Percentiles rank a stretch among this genome's conserved stretches.
Evolutionary conservation across 37 sponge, comb jelly and placozoan species (phyloP).

Genomic region (Cladorhizidae sp.): DNA sequence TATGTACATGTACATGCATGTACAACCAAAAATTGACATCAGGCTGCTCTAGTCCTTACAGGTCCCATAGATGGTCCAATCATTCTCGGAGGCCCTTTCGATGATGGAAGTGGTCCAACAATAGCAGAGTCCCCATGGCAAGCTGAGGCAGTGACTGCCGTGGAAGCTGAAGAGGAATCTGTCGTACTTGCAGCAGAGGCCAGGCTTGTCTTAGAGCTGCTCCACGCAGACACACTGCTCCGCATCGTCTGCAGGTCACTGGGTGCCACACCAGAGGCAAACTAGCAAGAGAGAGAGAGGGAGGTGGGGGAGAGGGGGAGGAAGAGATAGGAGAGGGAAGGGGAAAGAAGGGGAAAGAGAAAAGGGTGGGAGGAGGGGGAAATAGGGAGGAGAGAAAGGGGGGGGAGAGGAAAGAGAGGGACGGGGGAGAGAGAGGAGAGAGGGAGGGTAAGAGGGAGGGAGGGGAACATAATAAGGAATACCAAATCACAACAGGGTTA

Average conservation of each 20-base stretch:
- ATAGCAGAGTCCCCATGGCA: neutral
- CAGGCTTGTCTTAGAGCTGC: neutral
- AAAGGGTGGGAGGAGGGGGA: too few species aligned
- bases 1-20: too few species aligned
- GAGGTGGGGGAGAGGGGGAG: neutral
- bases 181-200: neutral
- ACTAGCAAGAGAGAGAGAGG: conserved; percentile 9
- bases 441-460: too few species aligned
- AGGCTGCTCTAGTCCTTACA: neutral
- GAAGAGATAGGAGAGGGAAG: neutral
- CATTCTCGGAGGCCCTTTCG: neutral
- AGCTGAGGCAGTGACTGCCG: neutral
- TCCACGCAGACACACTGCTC: conserved; percentile 67
- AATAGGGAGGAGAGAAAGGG: too few species aligned
- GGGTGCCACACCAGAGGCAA: conserved; percentile 18
- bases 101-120: neutral
- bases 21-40: too few species aligned
- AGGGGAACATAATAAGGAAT: too few species aligned
- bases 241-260: conserved; percentile 29
- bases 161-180: neutral
- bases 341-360: too few species aligned
- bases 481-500: too few species aligned
- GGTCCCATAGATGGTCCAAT: conserved; percentile 49
- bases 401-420: too few species aligned
- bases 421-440: too few species aligned